A percentile compares a stretch with the other conserved stretches of the same genome.
Evolutionary conservation across 2,888 invertebrate species (phyloP).

Genomic region (Epistrophe grossulariae): DNA sequence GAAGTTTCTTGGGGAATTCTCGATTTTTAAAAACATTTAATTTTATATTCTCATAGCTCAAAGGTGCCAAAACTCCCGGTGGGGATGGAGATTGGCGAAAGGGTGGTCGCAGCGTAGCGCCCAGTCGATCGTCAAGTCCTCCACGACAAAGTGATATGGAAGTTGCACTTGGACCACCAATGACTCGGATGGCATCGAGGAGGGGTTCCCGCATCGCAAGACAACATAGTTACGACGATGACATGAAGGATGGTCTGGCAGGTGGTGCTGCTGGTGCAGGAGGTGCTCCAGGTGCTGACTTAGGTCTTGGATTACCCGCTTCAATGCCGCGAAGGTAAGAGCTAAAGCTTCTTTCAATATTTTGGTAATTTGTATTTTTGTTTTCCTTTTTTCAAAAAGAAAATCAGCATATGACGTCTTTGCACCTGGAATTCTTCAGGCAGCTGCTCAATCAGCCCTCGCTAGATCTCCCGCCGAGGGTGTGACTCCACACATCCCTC

Average conservation of each 20-base stretch:
- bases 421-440: slow-evolving; percentile 86
- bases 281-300: slow-evolving; percentile 82
- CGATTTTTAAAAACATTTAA: no score
- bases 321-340: slow-evolving; percentile 89
- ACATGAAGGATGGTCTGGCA: slow-evolving; percentile 85
- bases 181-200: slow-evolving; percentile 84
- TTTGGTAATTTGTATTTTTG: background rate
- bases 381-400: slow-evolving; percentile 72
- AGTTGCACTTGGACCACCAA: slow-evolving; percentile 80
- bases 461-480: slow-evolving; percentile 82
- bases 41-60: slow-evolving; percentile 84
- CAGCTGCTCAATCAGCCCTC: slow-evolving; percentile 81
- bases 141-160: slow-evolving; percentile 83
- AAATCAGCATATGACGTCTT: slow-evolving; percentile 93
- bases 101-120: slow-evolving; percentile 87
- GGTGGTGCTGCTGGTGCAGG: slow-evolving; percentile 70
- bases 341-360: background rate
- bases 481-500: slow-evolving; percentile 80
- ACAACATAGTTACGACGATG: slow-evolving; percentile 94
- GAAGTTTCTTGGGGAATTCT: no score
- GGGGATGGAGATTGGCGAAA: slow-evolving; percentile 86
- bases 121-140: slow-evolving; percentile 86
- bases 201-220: slow-evolving; percentile 88
- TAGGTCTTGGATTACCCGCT: slow-evolving; percentile 88
- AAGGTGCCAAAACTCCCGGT: slow-evolving; percentile 86